These are phyloP conservation scores for Cheilinus undulatus DNA, from an alignment of 2,113 vertebrate genomes.

Conservation along the genomic window DNA sequence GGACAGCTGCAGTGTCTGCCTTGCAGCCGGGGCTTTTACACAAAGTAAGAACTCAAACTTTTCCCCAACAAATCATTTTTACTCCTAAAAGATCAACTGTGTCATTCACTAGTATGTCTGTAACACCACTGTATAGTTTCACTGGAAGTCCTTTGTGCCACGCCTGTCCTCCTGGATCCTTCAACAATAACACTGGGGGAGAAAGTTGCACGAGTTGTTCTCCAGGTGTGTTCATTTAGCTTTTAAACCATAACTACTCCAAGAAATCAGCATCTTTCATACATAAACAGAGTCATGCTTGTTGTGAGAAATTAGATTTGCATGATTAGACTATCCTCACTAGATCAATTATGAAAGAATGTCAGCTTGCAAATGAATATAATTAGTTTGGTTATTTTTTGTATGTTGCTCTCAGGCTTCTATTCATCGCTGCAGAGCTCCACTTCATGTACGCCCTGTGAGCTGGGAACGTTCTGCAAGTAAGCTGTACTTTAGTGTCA, in stretches of 20 bases:
- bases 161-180: constrained; percentile 84
- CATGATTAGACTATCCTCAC: background rate
- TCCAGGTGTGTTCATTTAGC: constrained; percentile 77
- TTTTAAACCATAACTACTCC: background rate
- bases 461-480: constrained; percentile 88
- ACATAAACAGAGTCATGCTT: background rate
- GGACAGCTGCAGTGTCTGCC: constrained; percentile 84
- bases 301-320: background rate
- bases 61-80: background rate
- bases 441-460: constrained; percentile 84
- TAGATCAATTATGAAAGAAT: background rate
- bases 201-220: constrained; percentile 82
- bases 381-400: constrained; percentile 7
- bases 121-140: constrained; percentile 67
- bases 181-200: constrained; percentile 80
- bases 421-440: constrained; percentile 82
- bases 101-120: background rate
- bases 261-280: constrained; percentile 13
- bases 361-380: background rate
- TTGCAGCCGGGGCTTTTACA: constrained; percentile 83
- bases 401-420: constrained; percentile 79
- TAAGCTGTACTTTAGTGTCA: constrained; percentile 67
- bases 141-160: constrained; percentile 81
- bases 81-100: too few species aligned
- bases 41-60: constrained; percentile 80